Evolutionary conservation across 2,888 invertebrate species (phyloP).

Genomic region (Drosophila cognata): DNA sequence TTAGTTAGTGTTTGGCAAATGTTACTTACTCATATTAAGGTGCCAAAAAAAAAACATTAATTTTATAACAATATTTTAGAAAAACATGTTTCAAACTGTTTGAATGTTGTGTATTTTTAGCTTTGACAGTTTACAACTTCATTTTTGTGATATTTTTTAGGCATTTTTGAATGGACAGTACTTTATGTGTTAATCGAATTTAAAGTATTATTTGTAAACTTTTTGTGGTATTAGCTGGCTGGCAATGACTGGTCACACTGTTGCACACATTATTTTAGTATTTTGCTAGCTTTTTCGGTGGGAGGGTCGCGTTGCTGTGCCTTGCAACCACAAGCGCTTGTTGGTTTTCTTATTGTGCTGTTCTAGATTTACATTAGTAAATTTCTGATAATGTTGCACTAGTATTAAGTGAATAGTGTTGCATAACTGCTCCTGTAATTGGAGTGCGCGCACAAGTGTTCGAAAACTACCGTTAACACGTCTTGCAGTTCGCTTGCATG

Average conservation of each 20-base stretch:
- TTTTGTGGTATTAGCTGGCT: slow-evolving; percentile 13
- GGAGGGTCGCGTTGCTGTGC: neutral
- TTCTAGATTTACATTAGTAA: slow-evolving; percentile 21
- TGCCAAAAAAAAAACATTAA: slow-evolving; percentile 24
- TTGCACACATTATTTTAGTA: slow-evolving; percentile 21
- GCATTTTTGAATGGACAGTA: neutral
- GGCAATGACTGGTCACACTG: slow-evolving; percentile 32
- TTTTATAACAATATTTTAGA: slow-evolving; percentile 6
- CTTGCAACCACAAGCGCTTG: slow-evolving; percentile 12
- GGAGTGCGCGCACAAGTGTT: neutral
- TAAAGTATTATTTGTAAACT: neutral
- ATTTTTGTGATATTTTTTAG: neutral
- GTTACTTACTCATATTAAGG: slow-evolving; percentile 47
- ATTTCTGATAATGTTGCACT: slow-evolving; percentile 3
- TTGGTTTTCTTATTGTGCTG: slow-evolving; percentile 27
- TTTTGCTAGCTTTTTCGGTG: slow-evolving; percentile 36
- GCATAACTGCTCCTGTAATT: slow-evolving; percentile 8
- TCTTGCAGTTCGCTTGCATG: slow-evolving; percentile 12
- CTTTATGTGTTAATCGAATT: neutral
- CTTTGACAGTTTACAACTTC: neutral
- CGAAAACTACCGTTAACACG: slow-evolving; percentile 18
- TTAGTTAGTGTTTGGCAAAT: neutral
- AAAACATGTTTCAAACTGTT: slow-evolving; percentile 8
- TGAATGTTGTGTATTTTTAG: neutral
- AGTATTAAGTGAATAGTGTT: neutral